Base-by-base conservation (phyloP, 1,140 invertebrate species). In the Linepithema humile region DNA sequence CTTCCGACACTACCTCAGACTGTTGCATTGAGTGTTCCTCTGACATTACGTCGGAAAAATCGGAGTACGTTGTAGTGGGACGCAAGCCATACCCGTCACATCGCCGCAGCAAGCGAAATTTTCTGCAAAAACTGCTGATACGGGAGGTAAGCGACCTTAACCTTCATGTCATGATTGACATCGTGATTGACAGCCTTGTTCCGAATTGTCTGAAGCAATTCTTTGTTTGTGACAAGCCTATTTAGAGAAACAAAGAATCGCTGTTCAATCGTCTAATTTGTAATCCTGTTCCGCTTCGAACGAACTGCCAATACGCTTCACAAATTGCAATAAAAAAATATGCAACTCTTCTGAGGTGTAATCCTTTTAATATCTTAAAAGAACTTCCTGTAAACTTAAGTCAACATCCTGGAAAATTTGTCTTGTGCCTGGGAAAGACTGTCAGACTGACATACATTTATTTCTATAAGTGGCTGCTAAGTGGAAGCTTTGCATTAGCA, bases 1-100 rank as follows among this genome's bases (percentile, higher is more conserved):
- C 92, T 93, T 94, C 93, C 91, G 93, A 94, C 84, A 94, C 93
- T 93, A 94, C 93, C 92, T 94, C 93, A 92, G 93, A 94, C 62
- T 93, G 87, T 90, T 92, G 84, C 84, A 94, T 92, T 89, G 94
- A 94, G 86, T 92, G 90, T 93, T 92, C 92, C 70, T 94, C 93
- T 84, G 93, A 94, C 88, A 92, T 93, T 90, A 93, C 91, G n/a
- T 92, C 92, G 26, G 93, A 94, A 83, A 93, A 90, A 82, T 92
- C 91, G 6, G 93, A 93, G 70, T 93, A 89, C 85, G 89, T 92
- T 73, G 85, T 93, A 26, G 91, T 93, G 35, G 93, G 92, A 26
- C 93, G 93, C 72, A 93, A 92, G 64, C 91, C 91, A 62, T 91
- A 90, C 45, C 77, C 88, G 20, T 75, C 85, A 3, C 88, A 89